Conservation (phyloP, 2,888 invertebrate genomes). For the Hedychridium roseum region DNA sequence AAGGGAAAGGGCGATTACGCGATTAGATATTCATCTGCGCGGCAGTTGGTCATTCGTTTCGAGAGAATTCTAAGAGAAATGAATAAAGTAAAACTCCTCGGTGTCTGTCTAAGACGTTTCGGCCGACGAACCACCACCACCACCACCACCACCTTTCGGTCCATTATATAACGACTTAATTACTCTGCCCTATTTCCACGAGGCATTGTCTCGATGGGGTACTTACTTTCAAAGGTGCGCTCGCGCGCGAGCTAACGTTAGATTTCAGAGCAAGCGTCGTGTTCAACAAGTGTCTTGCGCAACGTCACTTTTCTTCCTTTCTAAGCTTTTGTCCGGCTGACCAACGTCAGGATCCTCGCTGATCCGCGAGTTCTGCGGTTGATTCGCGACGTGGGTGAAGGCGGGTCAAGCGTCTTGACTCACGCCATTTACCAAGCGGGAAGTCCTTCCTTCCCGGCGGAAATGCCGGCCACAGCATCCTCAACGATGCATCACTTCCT, state of each 20-base stretch:
- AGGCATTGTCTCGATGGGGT: constrained; percentile 58
- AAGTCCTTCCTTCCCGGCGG: constrained; percentile 20
- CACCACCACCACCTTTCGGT: constrained; percentile 39
- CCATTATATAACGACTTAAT: constrained; percentile 61
- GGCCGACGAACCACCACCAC: constrained; percentile 42
- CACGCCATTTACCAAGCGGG: constrained; percentile 23
- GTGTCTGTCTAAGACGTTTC: constrained; percentile 16
- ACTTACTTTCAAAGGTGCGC: constrained; percentile 50
- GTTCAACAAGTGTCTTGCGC: too few relatives aligned
- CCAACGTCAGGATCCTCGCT: too few relatives aligned
- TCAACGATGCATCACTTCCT: constrained; percentile 21
- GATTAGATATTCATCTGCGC: constrained; percentile 55
- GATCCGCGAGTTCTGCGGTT: constrained; percentile 24
- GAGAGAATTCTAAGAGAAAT: neutral
- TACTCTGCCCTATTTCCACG: constrained; percentile 61
- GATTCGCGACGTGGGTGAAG: constrained; percentile 15
- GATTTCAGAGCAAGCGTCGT: too few relatives aligned
- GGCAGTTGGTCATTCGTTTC: too few relatives aligned
- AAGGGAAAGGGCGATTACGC: constrained; percentile 54
- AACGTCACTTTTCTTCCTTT: constrained; percentile 21
- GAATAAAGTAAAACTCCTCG: neutral
- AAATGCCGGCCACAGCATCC: constrained; percentile 12
- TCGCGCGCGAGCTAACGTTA: too few relatives aligned
- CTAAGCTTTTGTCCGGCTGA: too few relatives aligned
- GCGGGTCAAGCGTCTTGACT: constrained; percentile 30